Evolutionary conservation across 2,113 vertebrate genomes (phyloP).

Genomic region (Crotalus viridis): DNA sequence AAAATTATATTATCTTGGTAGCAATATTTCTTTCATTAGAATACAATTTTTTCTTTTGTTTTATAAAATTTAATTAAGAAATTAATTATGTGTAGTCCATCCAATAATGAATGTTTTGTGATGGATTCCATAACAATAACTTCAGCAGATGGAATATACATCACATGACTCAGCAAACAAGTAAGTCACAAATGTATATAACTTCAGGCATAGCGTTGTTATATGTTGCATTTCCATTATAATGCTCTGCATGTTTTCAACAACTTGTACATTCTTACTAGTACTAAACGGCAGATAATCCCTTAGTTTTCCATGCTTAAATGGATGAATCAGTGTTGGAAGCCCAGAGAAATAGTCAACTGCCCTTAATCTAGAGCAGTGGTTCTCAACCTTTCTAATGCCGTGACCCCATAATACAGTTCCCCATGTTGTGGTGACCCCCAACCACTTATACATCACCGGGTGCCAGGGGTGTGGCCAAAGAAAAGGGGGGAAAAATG

Average conservation of each 20-base stretch:
- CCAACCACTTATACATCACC: no score
- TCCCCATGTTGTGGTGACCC: no score
- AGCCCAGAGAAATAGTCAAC: background rate
- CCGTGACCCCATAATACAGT: no score
- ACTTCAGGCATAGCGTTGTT: background rate
- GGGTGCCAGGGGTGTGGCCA: no score
- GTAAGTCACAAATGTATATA: background rate
- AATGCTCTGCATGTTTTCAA: accelerated
- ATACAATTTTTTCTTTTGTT: background rate
- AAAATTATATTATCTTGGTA: accelerated
- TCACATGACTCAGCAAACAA: background rate
- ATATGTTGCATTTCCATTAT: background rate
- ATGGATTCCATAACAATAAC: background rate
- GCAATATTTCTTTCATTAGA: background rate
- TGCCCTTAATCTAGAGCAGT: background rate
- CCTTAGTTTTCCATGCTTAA: constrained; percentile 18
- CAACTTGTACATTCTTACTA: accelerated
- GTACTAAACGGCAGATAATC: background rate
- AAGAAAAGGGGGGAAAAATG: no score
- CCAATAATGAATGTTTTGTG: background rate
- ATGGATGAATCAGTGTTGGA: background rate
- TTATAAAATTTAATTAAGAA: background rate
- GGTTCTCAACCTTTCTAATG: no score
- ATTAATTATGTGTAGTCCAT: background rate
- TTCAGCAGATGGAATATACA: accelerated